Base-by-base conservation (phyloP, 2,113 vertebrate species). In the Xenus cinereus region DNA sequence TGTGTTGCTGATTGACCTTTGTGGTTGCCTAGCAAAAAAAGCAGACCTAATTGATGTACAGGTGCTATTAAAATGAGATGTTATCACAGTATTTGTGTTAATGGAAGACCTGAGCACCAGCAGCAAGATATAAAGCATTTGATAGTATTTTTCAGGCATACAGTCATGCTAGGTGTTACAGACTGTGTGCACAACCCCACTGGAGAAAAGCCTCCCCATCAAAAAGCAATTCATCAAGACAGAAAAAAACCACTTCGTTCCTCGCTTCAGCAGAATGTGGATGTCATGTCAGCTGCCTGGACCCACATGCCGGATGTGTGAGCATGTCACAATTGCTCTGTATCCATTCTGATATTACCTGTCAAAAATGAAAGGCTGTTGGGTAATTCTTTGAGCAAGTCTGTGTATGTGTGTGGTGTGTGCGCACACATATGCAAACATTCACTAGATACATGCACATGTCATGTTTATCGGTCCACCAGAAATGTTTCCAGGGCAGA, bases 381-480 rank as follows among this genome's bases (percentile, higher is more conserved):
- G 4, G 43, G 30, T 67, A 78, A 64, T 71, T 27, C 23, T 53
- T 74, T 66, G 33, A 51, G 32, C 4, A 3, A 30, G 35, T 22
- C 2, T 14, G 4, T 13, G 11, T 37, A 28, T 4, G 1, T 10
- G 10, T 35, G 12, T 48, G 48, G 28, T 4, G 8, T 12, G 20
- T 20, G 16, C 4, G 1, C 6, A 12, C 24, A 71, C 20, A n/a
- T 16, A 39, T 5, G 20, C 10, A 45, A 82, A 63, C 4, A 28
- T 76, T 15, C 16, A 7, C 9, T 37, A 32, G 17, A n/a, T 20
- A 43, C 3, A 26, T 12, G 33, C 17, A 59, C 7, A 23, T 1
- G 1, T 39, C 0, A 0, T 51, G 30, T 33, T 56, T 81, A 5
- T 57, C 41, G 50, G 20, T 62, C 14, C 27, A 73, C 20, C 24